A percentile compares a stretch with the other conserved stretches of the same genome.
These are phyloP conservation scores for Xiphorhynchus elegans DNA, from an alignment of 2,113 vertebrate species.

Conservation along the genomic window DNA sequence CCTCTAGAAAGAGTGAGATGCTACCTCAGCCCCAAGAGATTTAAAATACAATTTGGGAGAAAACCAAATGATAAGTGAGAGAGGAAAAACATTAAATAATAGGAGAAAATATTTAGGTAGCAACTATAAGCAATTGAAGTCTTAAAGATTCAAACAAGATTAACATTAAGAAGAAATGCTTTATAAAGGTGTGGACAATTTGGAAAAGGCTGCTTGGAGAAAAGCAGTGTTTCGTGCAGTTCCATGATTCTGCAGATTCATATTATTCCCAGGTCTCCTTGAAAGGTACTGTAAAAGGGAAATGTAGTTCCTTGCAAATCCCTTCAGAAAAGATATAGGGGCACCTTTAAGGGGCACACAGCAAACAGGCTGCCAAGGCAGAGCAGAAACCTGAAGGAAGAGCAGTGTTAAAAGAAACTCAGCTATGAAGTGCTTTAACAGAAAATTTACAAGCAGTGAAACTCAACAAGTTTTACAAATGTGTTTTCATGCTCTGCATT, in stretches of 20 bases:
- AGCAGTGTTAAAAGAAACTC: background rate
- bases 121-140: background rate
- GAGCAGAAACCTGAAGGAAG: background rate
- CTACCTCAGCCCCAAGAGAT: background rate
- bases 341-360: background rate
- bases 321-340: background rate
- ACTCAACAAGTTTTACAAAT: background rate
- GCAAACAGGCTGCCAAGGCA: background rate
- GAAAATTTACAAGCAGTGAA: background rate
- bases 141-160: background rate
- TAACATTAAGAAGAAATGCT: background rate
- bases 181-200: background rate
- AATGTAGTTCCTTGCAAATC: background rate
- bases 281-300: background rate
- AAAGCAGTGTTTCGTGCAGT: background rate
- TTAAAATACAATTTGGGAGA: background rate
- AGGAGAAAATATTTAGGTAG: background rate
- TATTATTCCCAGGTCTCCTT: background rate
- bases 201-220: background rate
- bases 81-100: background rate
- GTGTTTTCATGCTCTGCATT: background rate
- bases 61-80: background rate
- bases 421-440: background rate
- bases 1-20: background rate
- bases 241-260: background rate